Evolutionary conservation across 2,797 vertebrate species (phyloP).

Genomic region (Phrynocephalus vlangalii): DNA sequence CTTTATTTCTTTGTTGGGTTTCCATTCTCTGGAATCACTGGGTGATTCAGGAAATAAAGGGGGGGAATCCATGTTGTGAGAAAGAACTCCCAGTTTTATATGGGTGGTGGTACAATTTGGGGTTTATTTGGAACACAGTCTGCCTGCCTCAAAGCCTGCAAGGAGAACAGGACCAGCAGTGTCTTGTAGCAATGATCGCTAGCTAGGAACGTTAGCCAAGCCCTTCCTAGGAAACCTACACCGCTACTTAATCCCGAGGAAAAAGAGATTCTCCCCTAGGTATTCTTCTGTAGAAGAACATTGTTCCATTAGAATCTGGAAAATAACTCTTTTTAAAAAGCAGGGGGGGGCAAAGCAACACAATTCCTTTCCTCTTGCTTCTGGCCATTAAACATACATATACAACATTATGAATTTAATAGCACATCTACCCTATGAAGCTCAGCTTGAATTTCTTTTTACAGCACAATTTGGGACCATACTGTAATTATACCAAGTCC

Average conservation of each 20-base stretch:
- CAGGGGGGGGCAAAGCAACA: background rate
- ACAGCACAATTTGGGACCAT: slow-evolving; percentile 69
- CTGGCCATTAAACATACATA: background rate
- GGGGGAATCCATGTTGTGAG: too few species aligned
- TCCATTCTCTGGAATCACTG: too few species aligned
- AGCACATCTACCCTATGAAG: slow-evolving; percentile 77
- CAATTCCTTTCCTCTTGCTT: background rate
- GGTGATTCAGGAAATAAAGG: too few species aligned
- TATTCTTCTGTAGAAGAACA: background rate
- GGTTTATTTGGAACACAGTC: too few species aligned
- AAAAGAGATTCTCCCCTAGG: too few species aligned
- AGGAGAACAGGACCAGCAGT: background rate
- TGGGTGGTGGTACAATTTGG: too few species aligned
- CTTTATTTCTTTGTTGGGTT: too few species aligned
- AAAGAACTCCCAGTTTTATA: too few species aligned
- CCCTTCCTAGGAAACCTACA: background rate
- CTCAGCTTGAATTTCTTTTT: slow-evolving; percentile 68
- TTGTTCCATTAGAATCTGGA: background rate
- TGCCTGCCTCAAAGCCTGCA: background rate
- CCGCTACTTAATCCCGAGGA: background rate
- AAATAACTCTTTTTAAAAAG: background rate
- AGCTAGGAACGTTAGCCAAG: too few species aligned
- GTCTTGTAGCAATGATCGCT: background rate
- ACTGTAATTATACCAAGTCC: slow-evolving; percentile 82
- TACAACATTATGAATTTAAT: slow-evolving; percentile 50